Evolutionary conservation across 2,797 vertebrate genomes (phyloP).

Genomic region (Ataeniobius toweri): DNA sequence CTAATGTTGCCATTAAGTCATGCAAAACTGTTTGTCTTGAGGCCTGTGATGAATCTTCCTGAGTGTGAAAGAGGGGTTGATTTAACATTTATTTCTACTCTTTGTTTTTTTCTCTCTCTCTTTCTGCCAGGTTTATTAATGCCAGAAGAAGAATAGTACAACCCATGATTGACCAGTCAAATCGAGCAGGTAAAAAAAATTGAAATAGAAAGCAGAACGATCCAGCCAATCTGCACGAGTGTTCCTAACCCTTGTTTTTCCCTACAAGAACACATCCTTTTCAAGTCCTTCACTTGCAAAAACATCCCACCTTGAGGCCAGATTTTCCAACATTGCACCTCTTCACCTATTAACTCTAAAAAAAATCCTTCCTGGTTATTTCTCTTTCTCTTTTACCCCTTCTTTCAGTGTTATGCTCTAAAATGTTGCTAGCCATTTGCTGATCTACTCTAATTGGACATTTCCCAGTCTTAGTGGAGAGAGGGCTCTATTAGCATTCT

Average conservation of each 20-base stretch:
- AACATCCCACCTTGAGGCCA: conserved; percentile 51
- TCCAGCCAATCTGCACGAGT: conserved; percentile 6
- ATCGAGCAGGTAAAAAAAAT: conserved; percentile 97
- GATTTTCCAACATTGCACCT: conserved; percentile 34
- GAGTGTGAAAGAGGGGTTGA: conserved; percentile 68
- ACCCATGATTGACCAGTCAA: conserved; percentile 99
- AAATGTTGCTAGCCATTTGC: conserved; percentile 84
- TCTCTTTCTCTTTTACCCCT: conserved; percentile 46
- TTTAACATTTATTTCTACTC: conserved; percentile 78
- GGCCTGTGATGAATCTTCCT: conserved; percentile 71
- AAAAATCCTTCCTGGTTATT: conserved; percentile 12
- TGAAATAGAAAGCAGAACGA: conserved; percentile 30
- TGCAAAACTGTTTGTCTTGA: conserved; percentile 78
- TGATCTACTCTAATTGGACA: conserved; percentile 98
- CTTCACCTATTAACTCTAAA: conserved; percentile 23
- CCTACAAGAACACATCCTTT: conserved; percentile 44
- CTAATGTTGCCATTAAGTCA: conserved; percentile 81
- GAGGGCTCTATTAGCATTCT: conserved; percentile 88
- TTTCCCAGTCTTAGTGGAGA: conserved; percentile 90
- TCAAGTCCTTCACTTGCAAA: conserved; percentile 50
- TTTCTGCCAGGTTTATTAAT: conserved; percentile 97
- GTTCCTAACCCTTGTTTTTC: conserved; percentile 12
- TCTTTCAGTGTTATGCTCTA: conserved; percentile 71
- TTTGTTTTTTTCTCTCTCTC: conserved; percentile 58
- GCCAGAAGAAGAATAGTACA: conserved; percentile 99